Conservation (phyloP, 1,140 invertebrate genomes). For the Drosophila navojoa region DNA sequence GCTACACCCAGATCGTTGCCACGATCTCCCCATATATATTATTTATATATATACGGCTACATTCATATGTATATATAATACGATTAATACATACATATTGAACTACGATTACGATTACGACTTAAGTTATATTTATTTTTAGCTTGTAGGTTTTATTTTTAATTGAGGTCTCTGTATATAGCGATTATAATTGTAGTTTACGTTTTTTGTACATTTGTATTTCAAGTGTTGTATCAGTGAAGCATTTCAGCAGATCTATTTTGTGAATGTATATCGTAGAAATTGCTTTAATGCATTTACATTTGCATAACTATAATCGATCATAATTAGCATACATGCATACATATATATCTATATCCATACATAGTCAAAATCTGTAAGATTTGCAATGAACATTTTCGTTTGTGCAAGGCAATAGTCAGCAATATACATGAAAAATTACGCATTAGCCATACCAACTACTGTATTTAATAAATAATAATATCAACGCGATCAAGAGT, state of each 20-base stretch:
- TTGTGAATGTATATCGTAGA: conserved; percentile 49
- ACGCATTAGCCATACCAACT: conserved; percentile 52
- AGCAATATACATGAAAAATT: conserved; percentile 61
- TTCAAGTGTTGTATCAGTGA: conserved; percentile 60
- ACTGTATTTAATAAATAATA: conserved; percentile 42
- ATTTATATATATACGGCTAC: not conserved
- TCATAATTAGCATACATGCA: conserved; percentile 5
- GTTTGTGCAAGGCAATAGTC: conserved; percentile 59
- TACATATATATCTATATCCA: conserved; percentile 17
- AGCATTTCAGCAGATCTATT: conserved; percentile 60
- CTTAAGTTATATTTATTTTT: conserved; percentile 44
- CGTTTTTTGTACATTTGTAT: conserved; percentile 69
- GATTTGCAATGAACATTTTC: conserved; percentile 63
- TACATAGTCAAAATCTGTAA: conserved; percentile 71
- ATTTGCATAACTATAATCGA: conserved; percentile 18
- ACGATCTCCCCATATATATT: conserved; percentile 26
- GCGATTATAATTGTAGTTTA: conserved; percentile 18
- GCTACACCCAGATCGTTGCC: conserved; percentile 28
- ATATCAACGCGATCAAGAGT: not conserved
- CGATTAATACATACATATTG: conserved; percentile 11
- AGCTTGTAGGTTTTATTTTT: conserved; percentile 31
- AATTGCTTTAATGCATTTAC: conserved; percentile 33
- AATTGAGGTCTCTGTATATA: conserved; percentile 62
- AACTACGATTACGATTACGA: conserved; percentile 17
- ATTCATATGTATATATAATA: conserved; percentile 15